A percentile compares a stretch with the other conserved stretches of the same genome.
Evolutionary conservation across 2,888 invertebrate species (phyloP).

Genomic region (Protodeltote pygarga): DNA sequence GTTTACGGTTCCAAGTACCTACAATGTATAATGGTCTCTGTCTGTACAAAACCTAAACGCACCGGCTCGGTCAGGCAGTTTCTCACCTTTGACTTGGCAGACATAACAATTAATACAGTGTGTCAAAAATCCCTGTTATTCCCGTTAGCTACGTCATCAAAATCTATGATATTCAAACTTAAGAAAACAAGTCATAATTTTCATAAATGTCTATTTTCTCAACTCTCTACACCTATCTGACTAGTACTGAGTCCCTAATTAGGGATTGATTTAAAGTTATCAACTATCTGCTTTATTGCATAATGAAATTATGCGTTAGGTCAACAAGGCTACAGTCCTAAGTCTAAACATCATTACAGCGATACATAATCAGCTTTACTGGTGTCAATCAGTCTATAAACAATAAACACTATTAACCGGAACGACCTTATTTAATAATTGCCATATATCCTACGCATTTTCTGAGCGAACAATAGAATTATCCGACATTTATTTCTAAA

Average conservation of each 20-base stretch:
- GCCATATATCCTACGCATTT: slow-evolving; percentile 3
- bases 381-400: slow-evolving; percentile 11
- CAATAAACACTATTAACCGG: slow-evolving; percentile 5
- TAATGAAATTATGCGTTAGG: slow-evolving; percentile 15
- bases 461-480: slow-evolving; percentile 1
- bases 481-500: not conserved
- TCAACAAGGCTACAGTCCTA: slow-evolving; percentile 17
- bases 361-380: slow-evolving; percentile 13
- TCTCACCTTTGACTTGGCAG: too few relatives aligned
- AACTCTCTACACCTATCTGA: not conserved
- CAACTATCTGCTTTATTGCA: slow-evolving; percentile 26
- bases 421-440: slow-evolving; percentile 6
- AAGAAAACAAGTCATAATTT: slow-evolving; percentile 28
- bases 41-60: too few relatives aligned
- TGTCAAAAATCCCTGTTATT: too few relatives aligned
- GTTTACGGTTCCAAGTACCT: too few relatives aligned
- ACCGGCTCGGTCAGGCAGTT: too few relatives aligned
- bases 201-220: too few relatives aligned
- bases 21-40: too few relatives aligned
- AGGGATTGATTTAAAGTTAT: slow-evolving; percentile 3
- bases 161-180: too few relatives aligned
- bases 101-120: too few relatives aligned
- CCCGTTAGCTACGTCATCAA: too few relatives aligned
- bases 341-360: slow-evolving; percentile 22
- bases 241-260: not conserved